Evolutionary conservation across 37 sponge, comb jelly and placozoan species (phyloP).

Genomic region (Tethya wilhelma): DNA sequence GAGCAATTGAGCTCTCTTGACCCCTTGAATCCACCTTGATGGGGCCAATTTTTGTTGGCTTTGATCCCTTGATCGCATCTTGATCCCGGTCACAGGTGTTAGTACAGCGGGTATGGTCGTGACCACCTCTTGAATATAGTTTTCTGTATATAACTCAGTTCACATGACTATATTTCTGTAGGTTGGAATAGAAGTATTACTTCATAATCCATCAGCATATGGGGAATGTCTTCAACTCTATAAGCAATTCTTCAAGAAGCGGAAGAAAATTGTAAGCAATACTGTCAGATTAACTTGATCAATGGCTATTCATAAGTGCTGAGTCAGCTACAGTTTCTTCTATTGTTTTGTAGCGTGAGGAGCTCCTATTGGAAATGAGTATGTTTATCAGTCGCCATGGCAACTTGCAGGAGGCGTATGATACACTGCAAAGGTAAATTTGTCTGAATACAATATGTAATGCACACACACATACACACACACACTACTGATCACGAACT

Average conservation of each 20-base stretch:
- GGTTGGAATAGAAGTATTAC: conserved; percentile 37
- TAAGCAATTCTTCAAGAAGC: not conserved
- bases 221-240: conserved; percentile 26
- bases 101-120: no score
- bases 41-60: no score
- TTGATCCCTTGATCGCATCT: no score
- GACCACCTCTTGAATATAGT: no score
- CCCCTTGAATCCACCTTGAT: no score
- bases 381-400: conserved; percentile 44
- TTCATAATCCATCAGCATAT: conserved; percentile 1
- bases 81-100: no score
- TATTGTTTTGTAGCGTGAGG: conserved; percentile 14
- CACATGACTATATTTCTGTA: no score
- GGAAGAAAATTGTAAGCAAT: not conserved
- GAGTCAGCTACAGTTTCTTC: not conserved
- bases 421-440: conserved; percentile 28
- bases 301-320: not conserved
- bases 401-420: conserved; percentile 45
- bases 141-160: no score
- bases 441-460: not conserved
- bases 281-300: not conserved
- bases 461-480: not conserved
- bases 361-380: conserved; percentile 29
- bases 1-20: no score
- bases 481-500: no score